Evolutionary conservation across 2,113 vertebrate species (phyloP).

Genomic region (Hemibagrus wyckioides): DNA sequence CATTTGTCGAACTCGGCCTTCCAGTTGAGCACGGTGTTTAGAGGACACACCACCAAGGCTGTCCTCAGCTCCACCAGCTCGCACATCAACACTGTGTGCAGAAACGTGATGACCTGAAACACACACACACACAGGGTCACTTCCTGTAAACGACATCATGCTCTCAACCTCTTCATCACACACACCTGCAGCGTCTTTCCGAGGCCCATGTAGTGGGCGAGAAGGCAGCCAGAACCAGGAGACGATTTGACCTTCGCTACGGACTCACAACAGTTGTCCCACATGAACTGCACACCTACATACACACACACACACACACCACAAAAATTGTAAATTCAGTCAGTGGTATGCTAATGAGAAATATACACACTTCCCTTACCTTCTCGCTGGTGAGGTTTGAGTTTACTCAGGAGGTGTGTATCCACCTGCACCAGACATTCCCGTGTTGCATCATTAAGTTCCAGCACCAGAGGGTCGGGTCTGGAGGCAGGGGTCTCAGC

Average conservation of each 20-base stretch:
- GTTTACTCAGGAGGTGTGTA: slow-evolving; percentile 83
- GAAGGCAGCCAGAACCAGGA: slow-evolving; percentile 90
- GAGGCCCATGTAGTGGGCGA: slow-evolving; percentile 97
- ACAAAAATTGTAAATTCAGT: neutral
- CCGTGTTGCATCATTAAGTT: slow-evolving; percentile 90
- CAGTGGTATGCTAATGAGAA: neutral
- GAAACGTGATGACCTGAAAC: slow-evolving; percentile 91
- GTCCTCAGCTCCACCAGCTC: slow-evolving; percentile 83
- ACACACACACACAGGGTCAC: slow-evolving; percentile 29
- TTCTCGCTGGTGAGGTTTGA: slow-evolving; percentile 93
- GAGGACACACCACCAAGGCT: slow-evolving; percentile 91
- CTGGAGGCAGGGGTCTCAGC: slow-evolving; percentile 82
- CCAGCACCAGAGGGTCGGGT: slow-evolving; percentile 87
- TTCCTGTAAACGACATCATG: neutral
- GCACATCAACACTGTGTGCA: slow-evolving; percentile 87
- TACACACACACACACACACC: neutral
- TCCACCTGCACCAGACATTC: slow-evolving; percentile 90
- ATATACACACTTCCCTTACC: slow-evolving; percentile 70
- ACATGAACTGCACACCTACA: slow-evolving; percentile 95
- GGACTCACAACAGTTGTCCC: slow-evolving; percentile 97
- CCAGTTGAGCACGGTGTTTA: slow-evolving; percentile 98
- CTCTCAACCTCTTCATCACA: neutral
- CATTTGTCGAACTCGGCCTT: slow-evolving; percentile 92
- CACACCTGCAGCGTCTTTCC: slow-evolving; percentile 94
- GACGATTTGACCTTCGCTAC: slow-evolving; percentile 88